Base-by-base conservation (phyloP, 2,113 vertebrate species). In the Oryzias javanicus region DNA sequence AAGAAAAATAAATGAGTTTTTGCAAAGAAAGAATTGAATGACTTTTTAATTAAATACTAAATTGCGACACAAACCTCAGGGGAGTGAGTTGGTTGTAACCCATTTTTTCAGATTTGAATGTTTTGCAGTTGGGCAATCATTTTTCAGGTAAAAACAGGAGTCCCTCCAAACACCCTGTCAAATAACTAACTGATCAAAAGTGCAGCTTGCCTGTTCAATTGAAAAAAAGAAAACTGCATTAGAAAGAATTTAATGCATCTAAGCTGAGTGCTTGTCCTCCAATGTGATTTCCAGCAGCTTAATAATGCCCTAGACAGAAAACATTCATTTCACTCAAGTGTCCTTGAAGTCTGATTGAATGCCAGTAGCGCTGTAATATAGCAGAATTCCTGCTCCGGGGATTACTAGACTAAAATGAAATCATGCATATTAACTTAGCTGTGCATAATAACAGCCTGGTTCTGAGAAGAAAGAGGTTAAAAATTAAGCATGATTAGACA, bases 231-330 rank as follows among this genome's bases (percentile, higher is more conserved):
- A 69, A 73, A 70, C n/a, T 35, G 10, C 55, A 71, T 68, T 64
- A 68, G 64, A 27, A 60, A 49, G 63, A 77, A 72, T 67, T 68
- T 50, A 55, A 64, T 64, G 64, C 55, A 49, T 55, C 60, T 54
- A 47, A 80, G 42, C 56, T 24, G 48, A 76, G 49, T 1, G 4
- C 67, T 65, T 70, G 70, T 64, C 72, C 74, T 80, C 64, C 64
- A 70, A 14, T 41, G 62, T 55, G 42, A 72, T 60, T 51, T 72
- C 76, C 74, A 69, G 52, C 71, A 60, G 55, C 57, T 42, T 78
- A 82, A 82, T 74, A 77, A 80, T 84, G 70, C 70, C 70, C 12
- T 42, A 57, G 59, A 82, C 35, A 35, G 35, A 35, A 35, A 84
- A 82, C 66, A 80, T 60, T 79, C 59, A 64, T 56, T 24, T 47